Conservation (phyloP, 1,140 invertebrate genomes). For the Chrysoperla carnea region DNA sequence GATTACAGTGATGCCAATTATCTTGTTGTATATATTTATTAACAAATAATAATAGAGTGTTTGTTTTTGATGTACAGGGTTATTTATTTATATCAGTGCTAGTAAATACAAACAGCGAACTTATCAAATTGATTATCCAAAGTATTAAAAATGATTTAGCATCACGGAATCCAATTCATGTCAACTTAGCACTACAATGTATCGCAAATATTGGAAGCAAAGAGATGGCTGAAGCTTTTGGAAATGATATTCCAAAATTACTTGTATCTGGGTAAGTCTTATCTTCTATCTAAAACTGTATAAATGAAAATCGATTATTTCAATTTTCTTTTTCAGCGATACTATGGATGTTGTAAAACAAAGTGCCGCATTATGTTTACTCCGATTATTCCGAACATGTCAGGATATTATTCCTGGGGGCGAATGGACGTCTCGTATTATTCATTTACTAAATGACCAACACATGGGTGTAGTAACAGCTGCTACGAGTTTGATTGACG, state of each 20-base stretch:
- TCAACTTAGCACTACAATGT: constrained; percentile 98
- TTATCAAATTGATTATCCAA: constrained; percentile 98
- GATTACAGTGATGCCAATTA: too few species aligned
- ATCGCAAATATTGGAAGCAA: constrained; percentile 99
- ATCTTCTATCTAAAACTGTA: background rate
- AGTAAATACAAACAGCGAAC: constrained; percentile 97
- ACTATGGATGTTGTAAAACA: constrained; percentile 99
- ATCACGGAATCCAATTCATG: constrained; percentile 94
- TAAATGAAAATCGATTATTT: background rate
- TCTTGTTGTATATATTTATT: constrained; percentile 4
- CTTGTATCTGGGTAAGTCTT: constrained; percentile 79
- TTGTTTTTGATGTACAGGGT: constrained; percentile 50
- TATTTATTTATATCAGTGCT: constrained; percentile 99
- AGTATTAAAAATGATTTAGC: constrained; percentile 98
- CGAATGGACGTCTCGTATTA: constrained; percentile 97
- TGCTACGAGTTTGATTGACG: constrained; percentile 94
- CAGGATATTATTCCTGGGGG: constrained; percentile 91
- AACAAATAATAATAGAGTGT: constrained; percentile 1
- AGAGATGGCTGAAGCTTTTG: constrained; percentile 99
- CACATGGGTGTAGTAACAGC: constrained; percentile 99
- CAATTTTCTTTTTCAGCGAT: constrained; percentile 51
- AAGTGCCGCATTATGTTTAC: constrained; percentile 90
- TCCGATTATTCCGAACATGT: constrained; percentile 82
- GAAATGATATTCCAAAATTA: constrained; percentile 93
- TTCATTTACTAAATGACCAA: constrained; percentile 97